phyloP scores from a whole-genome alignment of 2,113 vertebrate genomes.

The Corythoichthys haematopterus region DNA sequence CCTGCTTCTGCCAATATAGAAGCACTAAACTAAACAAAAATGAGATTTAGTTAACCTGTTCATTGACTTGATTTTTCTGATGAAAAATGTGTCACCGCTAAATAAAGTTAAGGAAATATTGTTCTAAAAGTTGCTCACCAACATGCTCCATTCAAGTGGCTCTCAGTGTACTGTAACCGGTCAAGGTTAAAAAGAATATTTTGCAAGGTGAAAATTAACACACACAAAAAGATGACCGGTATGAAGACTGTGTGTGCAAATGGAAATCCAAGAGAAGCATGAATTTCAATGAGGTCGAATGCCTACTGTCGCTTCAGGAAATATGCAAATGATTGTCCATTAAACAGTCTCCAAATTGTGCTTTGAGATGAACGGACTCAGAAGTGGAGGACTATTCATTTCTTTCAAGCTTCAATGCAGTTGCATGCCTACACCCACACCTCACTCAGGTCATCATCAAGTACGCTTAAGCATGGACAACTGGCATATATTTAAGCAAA shows the following conservation, averaged over 20 bases:
- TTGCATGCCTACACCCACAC: neutral
- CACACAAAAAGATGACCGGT: neutral
- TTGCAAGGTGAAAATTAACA: neutral
- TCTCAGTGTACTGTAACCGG: no score
- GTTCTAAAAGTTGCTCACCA: neutral
- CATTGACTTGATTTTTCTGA: no score
- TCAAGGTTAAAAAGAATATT: neutral
- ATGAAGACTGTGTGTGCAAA: neutral
- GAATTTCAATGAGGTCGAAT: constrained; percentile 6
- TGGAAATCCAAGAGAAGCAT: neutral
- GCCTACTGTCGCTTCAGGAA: neutral
- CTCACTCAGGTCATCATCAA: neutral
- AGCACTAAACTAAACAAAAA: no score
- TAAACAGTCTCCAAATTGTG: constrained; percentile 25
- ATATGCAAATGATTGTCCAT: constrained; percentile 24
- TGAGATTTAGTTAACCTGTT: no score
- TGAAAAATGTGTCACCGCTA: neutral
- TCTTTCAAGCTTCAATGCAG: neutral
- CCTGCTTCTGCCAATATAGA: no score
- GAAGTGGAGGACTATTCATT: constrained; percentile 12
- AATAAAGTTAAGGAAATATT: neutral
- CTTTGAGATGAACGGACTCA: neutral
- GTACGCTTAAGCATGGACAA: neutral
- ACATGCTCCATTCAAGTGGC: neutral
- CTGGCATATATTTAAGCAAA: neutral